Evolutionary conservation across 2,113 vertebrate genomes (phyloP).

Genomic region (Mesitornis unicolor): DNA sequence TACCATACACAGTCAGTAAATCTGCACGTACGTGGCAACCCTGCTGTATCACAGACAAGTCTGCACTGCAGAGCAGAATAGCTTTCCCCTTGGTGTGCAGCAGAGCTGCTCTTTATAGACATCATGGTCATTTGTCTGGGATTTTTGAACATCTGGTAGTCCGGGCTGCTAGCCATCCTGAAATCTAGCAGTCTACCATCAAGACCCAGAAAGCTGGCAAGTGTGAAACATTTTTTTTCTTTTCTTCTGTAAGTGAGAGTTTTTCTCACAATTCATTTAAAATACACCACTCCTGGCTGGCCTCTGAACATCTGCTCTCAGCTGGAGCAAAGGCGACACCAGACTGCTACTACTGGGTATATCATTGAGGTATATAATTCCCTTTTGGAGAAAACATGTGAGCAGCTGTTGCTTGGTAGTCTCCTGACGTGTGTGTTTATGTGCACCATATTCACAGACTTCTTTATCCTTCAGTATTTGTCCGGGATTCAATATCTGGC

Average conservation of each 20-base stretch:
- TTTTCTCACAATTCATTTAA: conserved; percentile 14
- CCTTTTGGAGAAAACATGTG: neutral
- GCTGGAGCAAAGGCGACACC: neutral
- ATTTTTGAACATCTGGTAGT: neutral
- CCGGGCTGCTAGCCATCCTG: neutral
- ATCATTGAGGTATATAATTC: neutral
- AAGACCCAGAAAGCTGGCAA: neutral
- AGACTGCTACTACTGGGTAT: neutral
- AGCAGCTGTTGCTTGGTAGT: neutral
- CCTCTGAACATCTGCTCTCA: conserved; percentile 31
- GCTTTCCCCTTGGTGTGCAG: neutral
- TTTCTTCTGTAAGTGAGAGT: neutral
- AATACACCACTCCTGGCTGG: neutral
- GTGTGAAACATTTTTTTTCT: neutral
- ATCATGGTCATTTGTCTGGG: neutral
- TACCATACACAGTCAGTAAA: neutral
- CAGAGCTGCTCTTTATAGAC: neutral
- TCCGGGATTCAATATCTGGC: neutral
- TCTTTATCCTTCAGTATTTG: neutral
- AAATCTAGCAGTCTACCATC: neutral
- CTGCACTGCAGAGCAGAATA: neutral
- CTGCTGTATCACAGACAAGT: neutral
- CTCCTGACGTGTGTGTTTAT: neutral
- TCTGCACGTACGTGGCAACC: neutral
- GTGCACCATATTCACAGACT: neutral